These are phyloP conservation scores for Strongylocentrotus purpuratus DNA, from an alignment of 35 echinoderm and acorn worm genomes.

Conservation along the genomic window DNA sequence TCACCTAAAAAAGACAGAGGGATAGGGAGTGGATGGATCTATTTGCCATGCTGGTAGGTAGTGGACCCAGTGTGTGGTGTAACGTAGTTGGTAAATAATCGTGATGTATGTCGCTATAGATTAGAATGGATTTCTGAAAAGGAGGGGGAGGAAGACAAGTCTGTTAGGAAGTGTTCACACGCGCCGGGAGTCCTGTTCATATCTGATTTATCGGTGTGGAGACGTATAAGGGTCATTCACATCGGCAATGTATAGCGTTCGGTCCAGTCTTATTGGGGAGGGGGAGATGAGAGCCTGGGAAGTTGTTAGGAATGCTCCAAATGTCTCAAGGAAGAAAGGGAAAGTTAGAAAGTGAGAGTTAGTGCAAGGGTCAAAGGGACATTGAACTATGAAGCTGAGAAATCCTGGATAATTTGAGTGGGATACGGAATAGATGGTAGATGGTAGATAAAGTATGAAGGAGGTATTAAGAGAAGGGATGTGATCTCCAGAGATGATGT, in stretches of 20 bases:
- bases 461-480: not conserved
- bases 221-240: not conserved
- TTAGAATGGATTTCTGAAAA: not conserved
- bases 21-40: not conserved
- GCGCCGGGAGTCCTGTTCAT: not conserved
- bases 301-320: not conserved
- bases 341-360: not conserved
- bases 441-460: not conserved
- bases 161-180: not conserved
- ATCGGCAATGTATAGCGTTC: not conserved
- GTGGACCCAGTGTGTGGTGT: conserved; percentile 14
- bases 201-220: not conserved
- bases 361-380: not conserved
- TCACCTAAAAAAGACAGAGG: not conserved
- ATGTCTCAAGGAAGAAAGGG: not conserved
- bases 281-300: not conserved
- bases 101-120: conserved; percentile 26
- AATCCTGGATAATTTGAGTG: not conserved
- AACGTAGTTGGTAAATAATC: not conserved
- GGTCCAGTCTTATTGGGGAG: not conserved
- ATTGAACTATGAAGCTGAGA: not conserved
- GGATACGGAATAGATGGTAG: not conserved
- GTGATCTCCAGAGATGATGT: not conserved
- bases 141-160: not conserved
- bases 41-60: not conserved